A percentile compares a stretch with the other conserved stretches of the same genome.
Evolutionary conservation across 2,888 invertebrate species (phyloP).

Genomic region (Cacoxenus indagator): DNA sequence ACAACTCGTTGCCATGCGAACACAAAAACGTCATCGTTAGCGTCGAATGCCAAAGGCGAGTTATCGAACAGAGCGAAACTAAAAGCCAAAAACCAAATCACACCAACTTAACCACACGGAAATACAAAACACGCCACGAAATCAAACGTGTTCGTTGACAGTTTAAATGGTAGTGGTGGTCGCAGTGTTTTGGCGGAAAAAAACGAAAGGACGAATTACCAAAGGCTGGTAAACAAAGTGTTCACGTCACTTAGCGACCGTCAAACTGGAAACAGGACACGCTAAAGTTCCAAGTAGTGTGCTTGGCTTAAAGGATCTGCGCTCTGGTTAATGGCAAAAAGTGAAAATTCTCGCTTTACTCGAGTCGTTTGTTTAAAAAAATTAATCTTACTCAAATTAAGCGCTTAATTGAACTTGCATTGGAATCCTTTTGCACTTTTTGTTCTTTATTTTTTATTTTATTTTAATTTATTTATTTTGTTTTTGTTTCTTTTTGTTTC

Average conservation of each 20-base stretch:
- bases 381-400: no score
- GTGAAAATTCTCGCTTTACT: no score
- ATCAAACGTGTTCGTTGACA: not conserved
- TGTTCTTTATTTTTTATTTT: not conserved
- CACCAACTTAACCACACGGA: conserved; percentile 29
- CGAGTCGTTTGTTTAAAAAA: no score
- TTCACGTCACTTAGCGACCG: conserved; percentile 27
- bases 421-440: not conserved
- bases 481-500: not conserved
- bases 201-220: not conserved
- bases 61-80: conserved; percentile 16
- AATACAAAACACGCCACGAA: conserved; percentile 11
- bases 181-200: not conserved
- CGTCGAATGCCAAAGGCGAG: no score
- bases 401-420: not conserved
- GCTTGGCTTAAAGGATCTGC: not conserved
- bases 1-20: conserved; percentile 55
- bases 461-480: not conserved
- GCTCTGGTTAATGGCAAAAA: not conserved
- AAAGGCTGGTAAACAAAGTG: conserved; percentile 1
- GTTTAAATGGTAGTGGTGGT: not conserved
- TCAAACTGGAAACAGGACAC: conserved; percentile 2
- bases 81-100: conserved; percentile 42
- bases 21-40: conserved; percentile 41
- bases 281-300: not conserved